Percentiles rank a stretch among this genome's conserved stretches.
Evolutionary conservation across 2,797 vertebrate species (phyloP).

Genomic region (Clamator glandarius): DNA sequence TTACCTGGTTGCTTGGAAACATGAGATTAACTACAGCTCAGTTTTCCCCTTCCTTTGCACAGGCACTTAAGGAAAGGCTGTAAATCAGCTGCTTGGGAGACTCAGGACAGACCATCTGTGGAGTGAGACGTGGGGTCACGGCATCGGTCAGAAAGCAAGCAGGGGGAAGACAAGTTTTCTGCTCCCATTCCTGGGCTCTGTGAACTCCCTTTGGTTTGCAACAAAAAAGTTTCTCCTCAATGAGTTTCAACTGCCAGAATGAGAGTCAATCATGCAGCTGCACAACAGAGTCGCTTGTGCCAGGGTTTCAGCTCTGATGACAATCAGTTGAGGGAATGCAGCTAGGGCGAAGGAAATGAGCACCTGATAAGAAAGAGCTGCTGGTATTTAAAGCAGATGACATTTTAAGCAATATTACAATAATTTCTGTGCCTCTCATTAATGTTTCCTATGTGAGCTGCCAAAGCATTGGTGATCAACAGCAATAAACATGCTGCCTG

Average conservation of each 20-base stretch:
- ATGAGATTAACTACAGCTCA: slow-evolving; percentile 41
- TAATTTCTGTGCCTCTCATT: neutral
- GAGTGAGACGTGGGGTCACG: neutral
- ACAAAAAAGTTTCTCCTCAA: neutral
- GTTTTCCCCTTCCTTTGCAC: slow-evolving; percentile 30
- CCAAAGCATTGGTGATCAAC: neutral
- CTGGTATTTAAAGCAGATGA: neutral
- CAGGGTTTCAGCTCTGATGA: neutral
- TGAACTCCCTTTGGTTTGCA: neutral
- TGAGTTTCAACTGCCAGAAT: neutral
- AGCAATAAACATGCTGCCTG: neutral
- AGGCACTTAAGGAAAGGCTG: neutral
- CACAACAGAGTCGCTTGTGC: rapidly evolving
- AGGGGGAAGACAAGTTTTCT: neutral
- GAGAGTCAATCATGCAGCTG: neutral
- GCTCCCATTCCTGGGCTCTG: rapidly evolving
- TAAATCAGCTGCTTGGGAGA: slow-evolving; percentile 1
- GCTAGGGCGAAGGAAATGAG: neutral
- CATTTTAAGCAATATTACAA: neutral
- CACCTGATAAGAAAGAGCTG: neutral
- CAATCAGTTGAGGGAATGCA: neutral
- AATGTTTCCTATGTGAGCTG: neutral
- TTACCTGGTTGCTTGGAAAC: slow-evolving; percentile 70
- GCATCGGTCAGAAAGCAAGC: neutral
- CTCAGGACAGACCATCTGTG: neutral